Base-by-base conservation (phyloP, 2,797 vertebrate genomes). In the Melopsittacus undulatus region DNA sequence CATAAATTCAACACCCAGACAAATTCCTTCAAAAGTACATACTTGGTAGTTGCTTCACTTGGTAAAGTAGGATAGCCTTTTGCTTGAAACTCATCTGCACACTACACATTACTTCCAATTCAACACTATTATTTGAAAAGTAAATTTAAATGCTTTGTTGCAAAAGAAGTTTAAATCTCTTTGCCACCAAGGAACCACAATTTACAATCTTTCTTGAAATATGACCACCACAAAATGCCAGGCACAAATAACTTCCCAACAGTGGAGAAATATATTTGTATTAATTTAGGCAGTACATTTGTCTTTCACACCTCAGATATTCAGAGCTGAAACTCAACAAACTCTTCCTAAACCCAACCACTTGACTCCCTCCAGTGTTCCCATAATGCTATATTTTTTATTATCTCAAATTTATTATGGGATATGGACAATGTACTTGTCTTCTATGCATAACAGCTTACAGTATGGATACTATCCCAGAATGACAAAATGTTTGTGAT, bases 1-100 rank as follows among this genome's bases (percentile, higher is more conserved):
- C 92, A 97, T 98, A 98, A 98, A 97, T 98, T 75, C 77, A 94
- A 95, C 64, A 68, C 40, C 85, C 72, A 88, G 81, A 96, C 42
- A 97, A 98, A 97, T 64, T 96, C 82, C 54, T 91, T 46, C 83
- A 90, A 63, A 94, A 90, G 91, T 91, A 94, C 43, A 93, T 90
- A 83, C 81, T 90, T 78, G 57, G 89, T 29, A 94, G 69, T 91
- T 92, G 68, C 86, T 95, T 94, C 54, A 83, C 69, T 83, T 3
- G 19, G 88, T 86, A 64, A 92, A 97, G 95, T 43, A 92, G 75
- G 80, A 95, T 95, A 83, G 51, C 46, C 54, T 90, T 61, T 66
- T 92, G 57, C 62, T 88, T 79, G 63, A 82, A 87, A 84, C 42
- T 91, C 45, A 89, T 95, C 75, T 70, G 17, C 43, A 70, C 52